These are phyloP conservation scores for Halisarca cf. caerulea DNA, from an alignment of 37 sponge, comb jelly and placozoan species.

Conservation along the genomic window DNA sequence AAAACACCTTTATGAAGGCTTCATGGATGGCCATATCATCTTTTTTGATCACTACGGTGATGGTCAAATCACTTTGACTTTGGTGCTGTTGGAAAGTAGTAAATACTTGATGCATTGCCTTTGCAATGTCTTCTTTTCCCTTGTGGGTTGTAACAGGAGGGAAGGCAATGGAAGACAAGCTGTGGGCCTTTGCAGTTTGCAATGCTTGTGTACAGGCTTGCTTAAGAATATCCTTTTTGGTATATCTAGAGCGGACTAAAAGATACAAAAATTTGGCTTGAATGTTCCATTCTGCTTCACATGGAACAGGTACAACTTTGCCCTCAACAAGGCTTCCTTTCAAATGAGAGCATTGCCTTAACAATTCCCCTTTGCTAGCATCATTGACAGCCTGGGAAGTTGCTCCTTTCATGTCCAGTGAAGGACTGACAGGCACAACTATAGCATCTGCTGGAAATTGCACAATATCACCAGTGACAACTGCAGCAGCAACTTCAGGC, in stretches of 20 bases:
- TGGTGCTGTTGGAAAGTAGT: background rate
- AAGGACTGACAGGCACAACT: background rate
- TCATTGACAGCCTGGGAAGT: background rate
- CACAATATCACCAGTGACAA: background rate
- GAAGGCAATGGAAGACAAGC: slow-evolving; percentile 49
- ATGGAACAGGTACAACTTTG: too few relatives aligned
- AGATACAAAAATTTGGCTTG: too few relatives aligned
- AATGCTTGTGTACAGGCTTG: slow-evolving; percentile 23
- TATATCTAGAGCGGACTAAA: too few relatives aligned
- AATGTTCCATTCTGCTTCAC: too few relatives aligned
- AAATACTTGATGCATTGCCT: background rate
- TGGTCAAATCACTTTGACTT: background rate
- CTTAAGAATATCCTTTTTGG: background rate
- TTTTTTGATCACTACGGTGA: background rate
- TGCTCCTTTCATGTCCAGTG: slow-evolving; percentile 2
- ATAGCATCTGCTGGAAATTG: background rate
- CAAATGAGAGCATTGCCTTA: too few relatives aligned
- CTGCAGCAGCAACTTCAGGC: too few relatives aligned
- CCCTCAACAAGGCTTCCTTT: too few relatives aligned
- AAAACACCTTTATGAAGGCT: background rate
- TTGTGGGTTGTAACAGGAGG: slow-evolving; percentile 47
- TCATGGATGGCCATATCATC: background rate
- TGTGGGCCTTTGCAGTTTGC: slow-evolving; percentile 22
- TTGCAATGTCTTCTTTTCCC: background rate
- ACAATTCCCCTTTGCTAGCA: background rate